A percentile compares a stretch with the other conserved stretches of the same genome.
Conservation (phyloP, 1,140 invertebrate species). For the Amyelois transitella region DNA sequence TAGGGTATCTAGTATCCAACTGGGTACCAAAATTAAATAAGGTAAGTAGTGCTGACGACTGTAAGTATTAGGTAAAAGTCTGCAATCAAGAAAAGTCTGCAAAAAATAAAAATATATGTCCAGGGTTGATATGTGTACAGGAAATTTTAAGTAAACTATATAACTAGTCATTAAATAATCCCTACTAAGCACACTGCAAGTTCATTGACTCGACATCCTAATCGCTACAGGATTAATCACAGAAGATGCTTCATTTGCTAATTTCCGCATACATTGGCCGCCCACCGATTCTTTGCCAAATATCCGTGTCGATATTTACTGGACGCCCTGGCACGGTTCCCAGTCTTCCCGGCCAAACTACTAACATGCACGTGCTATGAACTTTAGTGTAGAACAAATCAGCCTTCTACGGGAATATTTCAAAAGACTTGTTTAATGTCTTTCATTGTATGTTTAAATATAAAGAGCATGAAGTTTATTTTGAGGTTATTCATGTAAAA, state of each 20-base stretch:
- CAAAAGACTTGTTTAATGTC: not conserved
- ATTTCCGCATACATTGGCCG: not conserved
- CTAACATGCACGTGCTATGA: constrained; percentile 1
- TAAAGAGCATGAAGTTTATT: no score
- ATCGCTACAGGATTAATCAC: not conserved
- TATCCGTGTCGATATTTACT: constrained; percentile 7
- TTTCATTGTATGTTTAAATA: not conserved
- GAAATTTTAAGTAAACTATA: not conserved
- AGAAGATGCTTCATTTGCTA: not conserved
- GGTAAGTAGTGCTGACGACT: no score
- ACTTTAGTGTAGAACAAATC: not conserved
- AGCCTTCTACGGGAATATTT: not conserved
- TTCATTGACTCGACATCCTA: not conserved
- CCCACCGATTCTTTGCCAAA: constrained; percentile 12
- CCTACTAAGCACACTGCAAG: not conserved
- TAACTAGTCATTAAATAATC: not conserved
- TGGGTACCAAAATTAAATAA: no score
- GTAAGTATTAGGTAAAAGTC: no score
- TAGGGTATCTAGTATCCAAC: no score
- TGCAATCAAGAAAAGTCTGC: no score
- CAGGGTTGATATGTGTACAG: no score
- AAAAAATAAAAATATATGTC: not conserved
- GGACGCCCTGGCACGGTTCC: constrained; percentile 3
- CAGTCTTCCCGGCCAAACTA: not conserved
- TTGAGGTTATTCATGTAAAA: no score